These are phyloP conservation scores for Atta cephalotes DNA, from an alignment of 1,140 invertebrate genomes.

Conservation along the genomic window DNA sequence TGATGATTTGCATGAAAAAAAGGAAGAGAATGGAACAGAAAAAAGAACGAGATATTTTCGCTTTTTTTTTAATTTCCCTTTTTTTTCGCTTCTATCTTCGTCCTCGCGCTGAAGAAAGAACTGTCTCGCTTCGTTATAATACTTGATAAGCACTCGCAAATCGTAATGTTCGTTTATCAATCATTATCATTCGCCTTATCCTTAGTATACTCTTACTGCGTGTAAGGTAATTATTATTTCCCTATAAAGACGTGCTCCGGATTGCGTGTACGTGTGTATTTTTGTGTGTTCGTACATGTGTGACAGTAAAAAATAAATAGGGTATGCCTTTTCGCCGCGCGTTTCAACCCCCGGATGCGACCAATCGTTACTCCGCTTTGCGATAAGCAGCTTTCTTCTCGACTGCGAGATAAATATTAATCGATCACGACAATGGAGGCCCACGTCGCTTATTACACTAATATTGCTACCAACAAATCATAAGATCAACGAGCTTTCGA, in stretches of 20 bases:
- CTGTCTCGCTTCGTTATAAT: constrained; percentile 51
- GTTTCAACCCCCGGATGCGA: constrained; percentile 48
- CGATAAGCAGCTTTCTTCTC: not conserved
- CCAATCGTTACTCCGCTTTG: not conserved
- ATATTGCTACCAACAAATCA: constrained; percentile 30
- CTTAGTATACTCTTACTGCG: constrained; percentile 70
- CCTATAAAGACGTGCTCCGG: constrained; percentile 69
- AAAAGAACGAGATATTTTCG: constrained; percentile 20
- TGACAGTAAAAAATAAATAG: constrained; percentile 70
- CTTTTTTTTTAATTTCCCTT: not conserved
- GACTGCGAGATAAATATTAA: constrained; percentile 7
- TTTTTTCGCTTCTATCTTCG: constrained; percentile 28
- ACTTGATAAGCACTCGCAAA: constrained; percentile 69
- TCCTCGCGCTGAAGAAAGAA: constrained; percentile 43
- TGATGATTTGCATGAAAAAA: constrained; percentile 19
- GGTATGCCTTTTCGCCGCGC: constrained; percentile 20
- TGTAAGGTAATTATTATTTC: constrained; percentile 73
- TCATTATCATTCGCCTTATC: constrained; percentile 61
- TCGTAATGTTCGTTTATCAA: constrained; percentile 60
- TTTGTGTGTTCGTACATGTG: constrained; percentile 11
- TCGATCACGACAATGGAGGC: not conserved
- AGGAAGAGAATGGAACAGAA: not conserved
- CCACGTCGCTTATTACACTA: not conserved
- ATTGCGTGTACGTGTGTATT: constrained; percentile 1
- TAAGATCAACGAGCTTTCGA: not conserved